A percentile compares a stretch with the other conserved stretches of the same genome.
These are phyloP conservation scores for Psittacara wagleri DNA, from an alignment of 2,113 vertebrate genomes.

Conservation along the genomic window DNA sequence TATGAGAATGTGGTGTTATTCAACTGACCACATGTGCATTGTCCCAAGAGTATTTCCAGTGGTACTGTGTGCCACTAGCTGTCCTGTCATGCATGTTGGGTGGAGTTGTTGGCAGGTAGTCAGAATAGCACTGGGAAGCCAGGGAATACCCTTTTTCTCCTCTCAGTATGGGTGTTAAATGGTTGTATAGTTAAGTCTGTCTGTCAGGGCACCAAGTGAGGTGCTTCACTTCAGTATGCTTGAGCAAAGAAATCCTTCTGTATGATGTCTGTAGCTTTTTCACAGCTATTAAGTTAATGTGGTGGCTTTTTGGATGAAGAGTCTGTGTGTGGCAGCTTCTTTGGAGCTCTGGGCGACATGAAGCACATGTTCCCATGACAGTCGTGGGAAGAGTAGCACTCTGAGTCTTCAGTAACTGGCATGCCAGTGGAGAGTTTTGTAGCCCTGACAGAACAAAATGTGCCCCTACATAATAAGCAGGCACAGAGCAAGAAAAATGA, in stretches of 20 bases:
- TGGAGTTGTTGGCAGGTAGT: background rate
- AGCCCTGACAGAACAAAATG: background rate
- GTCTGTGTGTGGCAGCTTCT: background rate
- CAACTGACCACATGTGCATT: rapidly evolving
- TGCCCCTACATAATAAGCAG: background rate
- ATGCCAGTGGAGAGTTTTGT: background rate
- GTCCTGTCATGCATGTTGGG: background rate
- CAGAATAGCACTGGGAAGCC: background rate
- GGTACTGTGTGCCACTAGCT: background rate
- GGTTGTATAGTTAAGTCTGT: background rate
- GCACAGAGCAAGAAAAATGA: background rate
- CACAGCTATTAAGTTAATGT: background rate
- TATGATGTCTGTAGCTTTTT: background rate
- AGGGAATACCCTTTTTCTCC: background rate
- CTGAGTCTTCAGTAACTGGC: background rate
- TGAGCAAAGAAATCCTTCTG: background rate
- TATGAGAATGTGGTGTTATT: background rate
- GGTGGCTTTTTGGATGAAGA: background rate
- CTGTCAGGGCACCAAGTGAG: rapidly evolving
- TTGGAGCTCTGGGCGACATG: background rate
- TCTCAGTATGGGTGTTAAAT: background rate
- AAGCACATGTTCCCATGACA: background rate
- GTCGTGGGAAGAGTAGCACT: background rate
- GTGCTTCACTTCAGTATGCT: background rate
- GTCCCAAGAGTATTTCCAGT: background rate